Evolutionary conservation across 2,113 vertebrate species (phyloP).

Genomic region (Tragelaphus scriptus): DNA sequence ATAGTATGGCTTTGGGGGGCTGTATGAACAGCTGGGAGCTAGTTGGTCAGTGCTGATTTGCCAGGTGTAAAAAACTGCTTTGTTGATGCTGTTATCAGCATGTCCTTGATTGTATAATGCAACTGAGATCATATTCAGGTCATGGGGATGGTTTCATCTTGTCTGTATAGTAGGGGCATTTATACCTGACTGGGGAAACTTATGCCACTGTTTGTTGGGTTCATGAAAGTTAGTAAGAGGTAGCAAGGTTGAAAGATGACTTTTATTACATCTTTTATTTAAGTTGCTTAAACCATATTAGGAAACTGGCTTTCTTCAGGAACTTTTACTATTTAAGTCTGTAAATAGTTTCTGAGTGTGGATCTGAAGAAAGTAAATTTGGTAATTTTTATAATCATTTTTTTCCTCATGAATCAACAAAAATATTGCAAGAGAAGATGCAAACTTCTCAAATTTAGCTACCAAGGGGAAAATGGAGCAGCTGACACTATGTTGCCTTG

Average conservation of each 20-base stretch:
- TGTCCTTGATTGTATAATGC: not conserved
- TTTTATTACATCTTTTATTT: constrained; percentile 52
- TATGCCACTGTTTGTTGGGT: constrained; percentile 31
- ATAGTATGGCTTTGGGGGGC: not conserved
- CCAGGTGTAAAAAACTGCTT: not conserved
- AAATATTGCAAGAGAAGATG: not conserved
- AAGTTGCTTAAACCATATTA: not conserved
- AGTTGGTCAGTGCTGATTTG: not conserved
- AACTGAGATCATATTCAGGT: not conserved
- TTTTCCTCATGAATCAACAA: not conserved
- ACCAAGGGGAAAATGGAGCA: not conserved
- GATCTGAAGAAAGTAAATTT: constrained; percentile 16
- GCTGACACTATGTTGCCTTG: too few relatives aligned
- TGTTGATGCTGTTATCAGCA: constrained; percentile 24
- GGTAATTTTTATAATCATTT: not conserved
- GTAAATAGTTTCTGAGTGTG: not conserved
- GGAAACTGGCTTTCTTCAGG: not conserved
- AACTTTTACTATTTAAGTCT: constrained; percentile 13
- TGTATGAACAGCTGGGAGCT: not conserved
- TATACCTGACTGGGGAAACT: constrained; percentile 29
- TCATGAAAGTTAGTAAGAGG: constrained; percentile 18
- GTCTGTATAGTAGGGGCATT: not conserved
- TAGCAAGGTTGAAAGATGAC: constrained; percentile 43
- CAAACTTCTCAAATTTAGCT: not conserved
- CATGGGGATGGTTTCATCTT: constrained; percentile 3